phyloP scores from a whole-genome alignment of 2,888 invertebrate species.

The Temnothorax rugatulus region DNA sequence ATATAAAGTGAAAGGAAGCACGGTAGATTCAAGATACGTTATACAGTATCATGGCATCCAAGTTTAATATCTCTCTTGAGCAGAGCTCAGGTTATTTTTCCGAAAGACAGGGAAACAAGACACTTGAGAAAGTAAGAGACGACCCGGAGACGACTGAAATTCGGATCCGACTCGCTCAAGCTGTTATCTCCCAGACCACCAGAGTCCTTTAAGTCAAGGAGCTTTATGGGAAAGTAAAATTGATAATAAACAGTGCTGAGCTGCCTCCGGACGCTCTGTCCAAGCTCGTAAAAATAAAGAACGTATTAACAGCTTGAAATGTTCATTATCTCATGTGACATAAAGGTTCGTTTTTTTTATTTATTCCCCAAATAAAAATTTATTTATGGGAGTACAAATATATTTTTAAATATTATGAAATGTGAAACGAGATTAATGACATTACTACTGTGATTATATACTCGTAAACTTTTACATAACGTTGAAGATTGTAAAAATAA shows the following conservation, averaged over 20 bases:
- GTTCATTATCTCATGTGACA: background rate
- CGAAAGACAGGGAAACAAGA: conserved; percentile 12
- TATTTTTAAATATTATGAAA: background rate
- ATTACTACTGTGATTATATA: background rate
- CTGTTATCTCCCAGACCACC: conserved; percentile 6
- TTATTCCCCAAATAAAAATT: background rate
- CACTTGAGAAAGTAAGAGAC: conserved; percentile 13
- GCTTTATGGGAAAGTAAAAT: conserved; percentile 8
- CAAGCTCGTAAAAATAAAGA: background rate
- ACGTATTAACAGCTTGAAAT: background rate
- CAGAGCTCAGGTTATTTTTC: conserved; percentile 27
- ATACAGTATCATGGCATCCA: background rate
- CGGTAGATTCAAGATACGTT: background rate
- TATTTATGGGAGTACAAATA: background rate
- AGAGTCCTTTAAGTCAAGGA: background rate
- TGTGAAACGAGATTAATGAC: background rate
- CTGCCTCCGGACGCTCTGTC: background rate
- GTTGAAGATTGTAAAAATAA: background rate
- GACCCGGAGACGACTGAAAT: conserved; percentile 9
- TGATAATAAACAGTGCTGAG: conserved; percentile 33
- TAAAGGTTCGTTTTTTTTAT: background rate
- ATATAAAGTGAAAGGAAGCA: background rate
- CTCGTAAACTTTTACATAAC: background rate
- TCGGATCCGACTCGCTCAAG: conserved; percentile 16
- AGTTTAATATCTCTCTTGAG: conserved; percentile 21